Evolutionary conservation across 2,113 vertebrate genomes (phyloP).

Genomic region (Bufo bufo): DNA sequence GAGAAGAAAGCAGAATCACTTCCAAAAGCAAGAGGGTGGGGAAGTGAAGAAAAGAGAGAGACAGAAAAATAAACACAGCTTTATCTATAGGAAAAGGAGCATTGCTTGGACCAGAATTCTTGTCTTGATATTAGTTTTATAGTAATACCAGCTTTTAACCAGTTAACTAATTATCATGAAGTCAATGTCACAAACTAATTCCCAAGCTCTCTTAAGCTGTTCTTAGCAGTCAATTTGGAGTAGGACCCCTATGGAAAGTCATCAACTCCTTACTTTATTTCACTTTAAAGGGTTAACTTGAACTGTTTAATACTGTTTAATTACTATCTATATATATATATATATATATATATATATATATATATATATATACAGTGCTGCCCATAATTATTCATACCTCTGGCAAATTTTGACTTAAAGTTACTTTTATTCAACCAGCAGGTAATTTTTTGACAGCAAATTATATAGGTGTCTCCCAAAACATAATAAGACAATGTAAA

Average conservation of each 20-base stretch:
- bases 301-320: too few species aligned
- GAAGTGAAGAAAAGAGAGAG: not conserved
- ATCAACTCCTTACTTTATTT: too few species aligned
- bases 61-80: conserved; percentile 14
- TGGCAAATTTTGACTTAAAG: too few species aligned
- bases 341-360: too few species aligned
- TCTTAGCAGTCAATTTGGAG: not conserved
- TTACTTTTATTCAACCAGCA: too few species aligned
- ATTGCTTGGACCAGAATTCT: not conserved
- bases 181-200: not conserved
- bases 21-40: not conserved
- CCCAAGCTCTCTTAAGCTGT: not conserved
- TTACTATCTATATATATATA: too few species aligned
- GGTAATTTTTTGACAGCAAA: too few species aligned
- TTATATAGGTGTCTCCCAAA: too few species aligned
- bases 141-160: not conserved
- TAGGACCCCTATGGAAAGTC: not conserved
- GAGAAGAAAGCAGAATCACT: conserved; percentile 24
- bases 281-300: too few species aligned
- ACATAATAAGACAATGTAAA: too few species aligned
- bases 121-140: not conserved
- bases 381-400: too few species aligned
- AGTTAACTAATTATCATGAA: not conserved
- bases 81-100: not conserved
- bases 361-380: too few species aligned